phyloP scores from a whole-genome alignment of 2,113 vertebrate species.

The Semnopithecus entellus region DNA sequence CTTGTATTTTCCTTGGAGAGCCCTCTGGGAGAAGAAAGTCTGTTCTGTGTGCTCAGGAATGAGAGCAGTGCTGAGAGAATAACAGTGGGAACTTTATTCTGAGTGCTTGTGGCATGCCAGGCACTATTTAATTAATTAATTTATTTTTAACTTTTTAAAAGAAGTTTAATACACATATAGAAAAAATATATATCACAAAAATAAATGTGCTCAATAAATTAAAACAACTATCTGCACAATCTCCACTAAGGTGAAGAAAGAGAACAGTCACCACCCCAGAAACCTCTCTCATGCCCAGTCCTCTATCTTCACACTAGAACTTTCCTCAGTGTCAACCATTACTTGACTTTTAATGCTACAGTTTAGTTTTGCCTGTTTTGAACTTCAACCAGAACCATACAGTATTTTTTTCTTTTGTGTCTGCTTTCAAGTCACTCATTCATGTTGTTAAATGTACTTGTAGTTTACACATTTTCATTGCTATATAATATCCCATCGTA shows the following conservation, averaged over 20 bases:
- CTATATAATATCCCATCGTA: not conserved
- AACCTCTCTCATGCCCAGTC: not conserved
- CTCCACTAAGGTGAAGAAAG: not conserved
- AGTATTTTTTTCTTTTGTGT: not conserved
- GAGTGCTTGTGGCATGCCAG: not conserved
- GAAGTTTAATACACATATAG: not conserved
- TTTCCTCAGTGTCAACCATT: not conserved
- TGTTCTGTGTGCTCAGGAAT: not conserved
- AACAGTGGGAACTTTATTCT: not conserved
- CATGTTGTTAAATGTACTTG: not conserved
- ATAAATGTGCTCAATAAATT: not conserved
- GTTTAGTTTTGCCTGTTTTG: not conserved
- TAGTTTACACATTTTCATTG: not conserved
- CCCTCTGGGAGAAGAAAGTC: not conserved
- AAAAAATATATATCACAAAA: not conserved
- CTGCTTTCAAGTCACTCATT: not conserved
- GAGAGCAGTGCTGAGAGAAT: not conserved
- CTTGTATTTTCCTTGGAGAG: slow-evolving; percentile 9
- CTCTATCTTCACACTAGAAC: not conserved
- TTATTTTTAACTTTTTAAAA: slow-evolving; percentile 1
- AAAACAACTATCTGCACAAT: not conserved
- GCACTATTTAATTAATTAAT: not conserved
- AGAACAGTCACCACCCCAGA: not conserved
- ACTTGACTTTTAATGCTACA: not conserved
- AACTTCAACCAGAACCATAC: not conserved